Evolutionary conservation across 2,888 invertebrate species (phyloP).

Genomic region (Cantharis nigra): DNA sequence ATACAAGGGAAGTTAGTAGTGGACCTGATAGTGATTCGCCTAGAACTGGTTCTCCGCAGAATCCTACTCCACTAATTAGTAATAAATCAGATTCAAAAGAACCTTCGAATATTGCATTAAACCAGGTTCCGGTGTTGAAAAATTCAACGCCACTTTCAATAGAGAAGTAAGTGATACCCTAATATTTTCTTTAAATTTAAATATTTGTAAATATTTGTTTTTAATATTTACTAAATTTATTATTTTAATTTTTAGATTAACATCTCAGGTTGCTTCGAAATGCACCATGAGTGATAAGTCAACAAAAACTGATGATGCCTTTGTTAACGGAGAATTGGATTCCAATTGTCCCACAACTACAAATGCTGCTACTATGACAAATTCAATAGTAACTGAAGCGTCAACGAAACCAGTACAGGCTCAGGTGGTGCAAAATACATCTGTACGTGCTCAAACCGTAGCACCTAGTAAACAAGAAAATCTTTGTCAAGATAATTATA

Average conservation of each 20-base stretch:
- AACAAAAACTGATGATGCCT: constrained; percentile 66
- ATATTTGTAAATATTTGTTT: constrained; percentile 47
- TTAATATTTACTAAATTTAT: not conserved
- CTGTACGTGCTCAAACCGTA: constrained; percentile 36
- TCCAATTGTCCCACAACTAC: constrained; percentile 54
- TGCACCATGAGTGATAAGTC: constrained; percentile 69
- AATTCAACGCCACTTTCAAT: constrained; percentile 32
- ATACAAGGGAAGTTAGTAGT: constrained; percentile 48
- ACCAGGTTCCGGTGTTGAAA: not conserved
- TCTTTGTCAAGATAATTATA: constrained; percentile 29
- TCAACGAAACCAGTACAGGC: constrained; percentile 43
- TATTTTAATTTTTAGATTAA: constrained; percentile 44
- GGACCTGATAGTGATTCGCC: constrained; percentile 48
- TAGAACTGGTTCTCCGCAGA: constrained; percentile 49
- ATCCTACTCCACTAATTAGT: constrained; percentile 13
- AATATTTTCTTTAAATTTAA: constrained; percentile 62
- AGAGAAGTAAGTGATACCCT: constrained; percentile 36
- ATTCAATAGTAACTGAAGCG: constrained; percentile 50
- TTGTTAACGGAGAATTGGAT: constrained; percentile 49
- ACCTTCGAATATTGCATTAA: not conserved
- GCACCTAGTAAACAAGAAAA: constrained; percentile 31
- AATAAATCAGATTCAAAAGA: not conserved
- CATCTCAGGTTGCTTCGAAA: constrained; percentile 51
- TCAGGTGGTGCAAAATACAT: constrained; percentile 38
- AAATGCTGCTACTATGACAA: constrained; percentile 63